Conservation (phyloP, 2,888 invertebrate species). For the Clepsis dumicolana region DNA sequence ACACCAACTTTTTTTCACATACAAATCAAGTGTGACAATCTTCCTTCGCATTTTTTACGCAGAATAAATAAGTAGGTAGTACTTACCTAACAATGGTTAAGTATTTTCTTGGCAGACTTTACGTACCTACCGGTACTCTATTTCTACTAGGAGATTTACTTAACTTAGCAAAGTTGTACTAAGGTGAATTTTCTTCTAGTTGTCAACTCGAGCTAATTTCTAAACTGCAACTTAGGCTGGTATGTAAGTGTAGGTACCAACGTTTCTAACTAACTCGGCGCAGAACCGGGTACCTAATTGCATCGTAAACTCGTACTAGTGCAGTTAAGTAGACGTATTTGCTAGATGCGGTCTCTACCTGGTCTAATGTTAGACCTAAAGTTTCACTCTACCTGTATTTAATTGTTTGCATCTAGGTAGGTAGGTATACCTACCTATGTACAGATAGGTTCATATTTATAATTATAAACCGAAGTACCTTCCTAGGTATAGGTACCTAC, state of each 20-base stretch:
- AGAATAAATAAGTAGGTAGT: not conserved
- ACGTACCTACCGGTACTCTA: not conserved
- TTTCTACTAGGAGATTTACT: no score
- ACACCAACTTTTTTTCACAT: no score
- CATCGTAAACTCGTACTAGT: slow-evolving; percentile 17
- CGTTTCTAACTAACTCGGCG: slow-evolving; percentile 10
- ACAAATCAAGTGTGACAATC: no score
- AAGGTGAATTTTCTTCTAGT: not conserved
- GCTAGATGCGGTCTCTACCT: not conserved
- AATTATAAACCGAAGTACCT: not conserved
- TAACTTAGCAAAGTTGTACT: slow-evolving; percentile 8
- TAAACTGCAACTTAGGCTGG: not conserved
- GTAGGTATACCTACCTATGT: not conserved
- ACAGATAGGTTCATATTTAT: no score
- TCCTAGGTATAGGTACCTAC: no score
- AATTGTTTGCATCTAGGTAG: not conserved
- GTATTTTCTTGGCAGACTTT: not conserved
- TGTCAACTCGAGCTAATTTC: slow-evolving; percentile 19
- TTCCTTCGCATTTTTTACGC: no score
- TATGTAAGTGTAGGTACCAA: no score
- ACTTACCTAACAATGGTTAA: no score
- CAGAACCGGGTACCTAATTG: slow-evolving; percentile 15
- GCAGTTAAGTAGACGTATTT: not conserved
- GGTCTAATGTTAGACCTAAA: not conserved
- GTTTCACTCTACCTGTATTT: not conserved